phyloP scores from a whole-genome alignment of 2,113 vertebrate genomes.

The Notarius quadriscutis region DNA sequence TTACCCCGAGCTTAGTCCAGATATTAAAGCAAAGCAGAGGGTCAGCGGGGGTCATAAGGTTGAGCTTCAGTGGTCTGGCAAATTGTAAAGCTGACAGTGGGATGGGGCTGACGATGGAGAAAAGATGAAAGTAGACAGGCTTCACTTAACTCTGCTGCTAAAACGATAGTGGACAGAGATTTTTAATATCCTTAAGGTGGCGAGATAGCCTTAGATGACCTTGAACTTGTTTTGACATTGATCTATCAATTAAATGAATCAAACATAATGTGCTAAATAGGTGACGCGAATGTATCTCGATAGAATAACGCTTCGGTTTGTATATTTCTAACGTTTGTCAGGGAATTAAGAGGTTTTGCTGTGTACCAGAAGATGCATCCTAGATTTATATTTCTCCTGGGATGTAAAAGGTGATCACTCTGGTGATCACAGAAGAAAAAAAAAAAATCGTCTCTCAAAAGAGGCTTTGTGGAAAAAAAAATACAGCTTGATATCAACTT shows the following conservation, averaged over 20 bases:
- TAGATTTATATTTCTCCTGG: not conserved
- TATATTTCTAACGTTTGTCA: not conserved
- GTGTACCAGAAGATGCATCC: not conserved
- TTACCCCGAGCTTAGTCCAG: slow-evolving; percentile 19
- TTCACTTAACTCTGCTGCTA: slow-evolving; percentile 36
- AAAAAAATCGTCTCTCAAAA: not conserved
- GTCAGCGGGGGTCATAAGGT: slow-evolving; percentile 68
- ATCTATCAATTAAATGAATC: not conserved
- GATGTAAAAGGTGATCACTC: not conserved
- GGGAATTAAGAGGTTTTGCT: not conserved
- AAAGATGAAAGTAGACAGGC: slow-evolving; percentile 56
- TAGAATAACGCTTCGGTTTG: not conserved
- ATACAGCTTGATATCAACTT: not conserved
- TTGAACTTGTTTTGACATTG: not conserved
- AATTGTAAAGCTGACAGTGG: slow-evolving; percentile 68
- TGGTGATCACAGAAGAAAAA: not conserved
- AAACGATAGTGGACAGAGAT: slow-evolving; percentile 8
- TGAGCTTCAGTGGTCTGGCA: slow-evolving; percentile 74
- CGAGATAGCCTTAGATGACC: not conserved
- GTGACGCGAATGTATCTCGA: not conserved
- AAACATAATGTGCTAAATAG: not conserved
- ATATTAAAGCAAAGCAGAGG: slow-evolving; percentile 40
- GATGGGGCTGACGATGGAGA: slow-evolving; percentile 32
- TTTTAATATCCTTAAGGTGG: not conserved
- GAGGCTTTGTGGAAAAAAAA: not conserved